phyloP scores from a whole-genome alignment of 1,140 invertebrate species.

The Medauroidea extradentata region DNA sequence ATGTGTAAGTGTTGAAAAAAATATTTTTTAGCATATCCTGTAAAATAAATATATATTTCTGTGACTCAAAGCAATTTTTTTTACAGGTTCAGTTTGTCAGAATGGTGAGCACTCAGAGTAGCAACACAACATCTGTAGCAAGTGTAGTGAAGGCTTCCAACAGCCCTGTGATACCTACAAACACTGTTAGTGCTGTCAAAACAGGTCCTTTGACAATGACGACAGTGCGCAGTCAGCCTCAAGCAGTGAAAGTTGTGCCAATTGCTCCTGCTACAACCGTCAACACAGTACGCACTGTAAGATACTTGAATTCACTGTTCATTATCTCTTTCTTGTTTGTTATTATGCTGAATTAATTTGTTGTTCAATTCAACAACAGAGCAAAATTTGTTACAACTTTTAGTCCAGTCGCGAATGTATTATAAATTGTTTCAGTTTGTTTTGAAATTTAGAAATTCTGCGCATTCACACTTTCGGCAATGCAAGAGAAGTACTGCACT shows the following conservation, averaged over 20 bases:
- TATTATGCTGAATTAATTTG: too few relatives aligned
- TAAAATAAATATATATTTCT: not conserved
- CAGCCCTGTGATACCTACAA: conserved; percentile 11
- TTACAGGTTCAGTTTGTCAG: conserved; percentile 65
- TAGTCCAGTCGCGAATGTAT: too few relatives aligned
- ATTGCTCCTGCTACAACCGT: conserved; percentile 34
- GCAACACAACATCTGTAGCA: conserved; percentile 2
- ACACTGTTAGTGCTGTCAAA: conserved; percentile 6
- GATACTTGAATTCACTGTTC: too few relatives aligned
- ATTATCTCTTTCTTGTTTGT: too few relatives aligned
- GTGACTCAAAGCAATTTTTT: conserved; percentile 3
- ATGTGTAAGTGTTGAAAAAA: too few relatives aligned
- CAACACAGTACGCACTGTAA: conserved; percentile 36
- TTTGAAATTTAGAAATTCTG: too few relatives aligned
- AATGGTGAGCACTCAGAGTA: conserved; percentile 49
- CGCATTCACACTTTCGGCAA: too few relatives aligned
- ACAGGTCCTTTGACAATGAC: not conserved
- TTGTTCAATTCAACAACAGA: too few relatives aligned
- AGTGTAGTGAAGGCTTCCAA: conserved; percentile 39
- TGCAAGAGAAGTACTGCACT: too few relatives aligned
- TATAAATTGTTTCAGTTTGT: too few relatives aligned
- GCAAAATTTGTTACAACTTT: too few relatives aligned
- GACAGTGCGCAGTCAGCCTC: not conserved
- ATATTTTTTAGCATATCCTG: not conserved
- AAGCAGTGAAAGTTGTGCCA: conserved; percentile 6